phyloP scores from a whole-genome alignment of 1,140 invertebrate species.

The Ruditapes philippinarum region DNA sequence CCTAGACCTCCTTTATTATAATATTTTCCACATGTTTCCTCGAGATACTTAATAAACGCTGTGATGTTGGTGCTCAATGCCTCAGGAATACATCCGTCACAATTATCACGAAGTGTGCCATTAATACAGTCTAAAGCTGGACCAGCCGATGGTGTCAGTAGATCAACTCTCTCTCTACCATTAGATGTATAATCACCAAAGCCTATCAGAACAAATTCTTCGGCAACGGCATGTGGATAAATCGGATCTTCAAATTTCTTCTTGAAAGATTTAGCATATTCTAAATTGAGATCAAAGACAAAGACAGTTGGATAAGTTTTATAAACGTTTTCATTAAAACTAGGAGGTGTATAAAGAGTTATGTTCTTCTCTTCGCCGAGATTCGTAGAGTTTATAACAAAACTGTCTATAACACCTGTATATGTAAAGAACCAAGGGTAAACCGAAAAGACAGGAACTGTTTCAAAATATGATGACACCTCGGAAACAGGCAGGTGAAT shows the following conservation, averaged over 20 bases:
- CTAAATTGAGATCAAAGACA: slow-evolving; percentile 32
- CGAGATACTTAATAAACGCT: background rate
- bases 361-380: slow-evolving; percentile 19
- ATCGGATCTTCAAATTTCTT: background rate
- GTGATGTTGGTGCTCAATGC: background rate
- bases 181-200: slow-evolving; percentile 38
- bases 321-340: slow-evolving; percentile 53
- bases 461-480: slow-evolving; percentile 38
- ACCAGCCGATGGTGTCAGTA: slow-evolving; percentile 15
- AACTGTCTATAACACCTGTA: background rate
- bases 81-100: background rate
- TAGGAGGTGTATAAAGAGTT: slow-evolving; percentile 32
- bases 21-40: background rate
- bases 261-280: background rate
- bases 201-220: slow-evolving; percentile 24
- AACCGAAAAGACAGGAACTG: background rate
- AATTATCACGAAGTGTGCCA: slow-evolving; percentile 9
- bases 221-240: background rate
- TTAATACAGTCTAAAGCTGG: background rate
- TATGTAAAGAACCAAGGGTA: slow-evolving; percentile 45
- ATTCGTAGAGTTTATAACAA: background rate
- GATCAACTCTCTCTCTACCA: background rate
- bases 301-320: slow-evolving; percentile 39
- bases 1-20: background rate
- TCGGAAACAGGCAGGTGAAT: slow-evolving; percentile 32